Evolutionary conservation across 2,113 vertebrate genomes (phyloP).

Genomic region (Gadus chalcogrammus): DNA sequence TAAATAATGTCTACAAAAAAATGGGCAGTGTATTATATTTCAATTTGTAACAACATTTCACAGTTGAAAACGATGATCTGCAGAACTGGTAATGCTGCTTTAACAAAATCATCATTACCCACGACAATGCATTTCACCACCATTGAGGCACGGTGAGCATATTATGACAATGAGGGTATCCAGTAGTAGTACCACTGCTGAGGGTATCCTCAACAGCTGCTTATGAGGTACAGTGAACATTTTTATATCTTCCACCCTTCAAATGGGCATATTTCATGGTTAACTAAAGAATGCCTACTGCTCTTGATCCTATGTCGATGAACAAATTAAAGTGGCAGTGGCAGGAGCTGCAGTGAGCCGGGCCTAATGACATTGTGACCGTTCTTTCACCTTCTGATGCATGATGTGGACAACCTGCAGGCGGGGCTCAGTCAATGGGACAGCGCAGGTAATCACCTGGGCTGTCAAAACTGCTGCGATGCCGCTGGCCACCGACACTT

Average conservation of each 20-base stretch:
- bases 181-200: constrained; percentile 5
- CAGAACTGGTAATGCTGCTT: too few species aligned
- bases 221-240: constrained; percentile 38
- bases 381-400: constrained; percentile 55
- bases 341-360: constrained; percentile 30
- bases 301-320: constrained; percentile 27
- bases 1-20: too few species aligned
- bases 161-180: constrained; percentile 25
- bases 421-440: constrained; percentile 51
- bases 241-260: constrained; percentile 24
- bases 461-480: constrained; percentile 50
- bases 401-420: constrained; percentile 49
- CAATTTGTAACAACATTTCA: too few species aligned
- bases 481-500: constrained; percentile 35
- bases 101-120: background rate
- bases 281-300: constrained; percentile 41
- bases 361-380: constrained; percentile 57
- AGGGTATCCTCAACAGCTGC: background rate
- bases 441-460: constrained; percentile 61
- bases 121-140: constrained; percentile 1
- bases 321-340: constrained; percentile 52
- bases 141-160: constrained; percentile 12
- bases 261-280: constrained; percentile 39
- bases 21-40: too few species aligned
- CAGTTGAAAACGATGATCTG: too few species aligned